These are phyloP conservation scores for Sardinella longiceps DNA, from an alignment of 2,797 vertebrate genomes.

Conservation along the genomic window DNA sequence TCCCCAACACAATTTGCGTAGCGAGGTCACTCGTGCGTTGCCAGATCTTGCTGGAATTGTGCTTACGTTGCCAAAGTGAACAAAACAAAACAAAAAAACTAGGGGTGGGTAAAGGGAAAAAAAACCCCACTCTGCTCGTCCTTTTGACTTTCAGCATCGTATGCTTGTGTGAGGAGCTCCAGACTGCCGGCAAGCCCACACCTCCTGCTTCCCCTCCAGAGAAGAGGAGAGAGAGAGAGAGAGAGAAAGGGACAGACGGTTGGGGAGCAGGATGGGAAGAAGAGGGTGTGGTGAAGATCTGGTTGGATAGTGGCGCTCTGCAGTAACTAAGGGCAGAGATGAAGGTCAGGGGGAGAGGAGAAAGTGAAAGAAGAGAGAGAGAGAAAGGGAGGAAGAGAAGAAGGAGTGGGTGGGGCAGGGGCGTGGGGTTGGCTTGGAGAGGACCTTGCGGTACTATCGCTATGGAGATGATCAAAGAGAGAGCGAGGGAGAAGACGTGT, in stretches of 20 bases:
- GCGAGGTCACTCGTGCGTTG: neutral
- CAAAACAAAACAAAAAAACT: neutral
- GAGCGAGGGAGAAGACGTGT: conserved; percentile 31
- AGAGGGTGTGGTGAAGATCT: conserved; percentile 30
- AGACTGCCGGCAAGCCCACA: neutral
- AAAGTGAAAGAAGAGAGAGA: neutral
- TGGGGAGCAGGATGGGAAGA: conserved; percentile 9
- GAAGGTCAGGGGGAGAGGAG: conserved; percentile 42
- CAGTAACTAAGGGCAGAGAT: conserved; percentile 37
- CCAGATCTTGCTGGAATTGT: conserved; percentile 10
- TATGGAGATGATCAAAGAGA: conserved; percentile 13
- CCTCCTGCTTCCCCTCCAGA: neutral
- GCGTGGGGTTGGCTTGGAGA: conserved; percentile 15
- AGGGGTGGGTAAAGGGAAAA: neutral
- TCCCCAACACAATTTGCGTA: neutral
- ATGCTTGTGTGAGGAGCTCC: neutral
- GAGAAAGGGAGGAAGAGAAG: neutral
- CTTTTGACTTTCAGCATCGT: conserved; percentile 17
- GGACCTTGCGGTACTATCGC: neutral
- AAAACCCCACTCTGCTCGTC: neutral
- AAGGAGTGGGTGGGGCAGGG: conserved; percentile 23
- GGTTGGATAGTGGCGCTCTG: conserved; percentile 36
- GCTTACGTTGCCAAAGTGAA: neutral
- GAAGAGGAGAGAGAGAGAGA: neutral
- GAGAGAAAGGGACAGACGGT: neutral